Base-by-base conservation (phyloP, 1,140 invertebrate genomes). In the Nasonia longicornis region DNA sequence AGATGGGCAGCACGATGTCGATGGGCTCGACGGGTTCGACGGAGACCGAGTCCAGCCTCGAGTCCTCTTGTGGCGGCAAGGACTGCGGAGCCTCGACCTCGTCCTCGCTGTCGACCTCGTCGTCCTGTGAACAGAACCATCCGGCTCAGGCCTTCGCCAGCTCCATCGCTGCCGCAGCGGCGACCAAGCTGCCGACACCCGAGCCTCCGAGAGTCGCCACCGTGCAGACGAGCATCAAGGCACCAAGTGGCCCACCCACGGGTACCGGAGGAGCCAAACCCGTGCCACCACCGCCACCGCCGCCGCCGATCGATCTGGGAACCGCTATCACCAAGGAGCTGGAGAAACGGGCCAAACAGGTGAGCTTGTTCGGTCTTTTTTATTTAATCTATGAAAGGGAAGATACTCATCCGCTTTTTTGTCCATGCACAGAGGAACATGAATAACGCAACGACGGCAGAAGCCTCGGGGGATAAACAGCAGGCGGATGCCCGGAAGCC, bases 261-360 rank as follows among this genome's bases (percentile, higher is more conserved):
- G 29, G 7, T 38, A 38, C 38, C 72, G 20, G 63, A 42, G 38
- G 63, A 11, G 42, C 72, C 45, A 22, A 74, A 12, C 64, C 64
- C 7, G 64, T 31, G 29, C 73, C 48, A 20, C 67, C 72, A 79
- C 79, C 79, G 22, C 76, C 77, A 0, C 70, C 81, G 74, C 85
- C 83, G 45, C 82, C 82, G 22, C 86, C 80, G 67, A 90, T 89
- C 75, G 89, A 90, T 82, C 85, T 92, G 1, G 85, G 88, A 42
- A 92, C 92, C 84, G 94, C 94, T 64, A 93, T 94, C 81, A 92
- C 92, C 78, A 91, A 93, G 85, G 94, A 94, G 87, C 88, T 94
- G 74, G 91, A 93, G 83, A 91, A 93, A 87, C 91, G 94, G 88
- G 92, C 92, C 70, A 93, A 95, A 91, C 89, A 89, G 89, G 89